Conservation (phyloP, 2,888 invertebrate species). For the Epiperipatus broadwayi region DNA sequence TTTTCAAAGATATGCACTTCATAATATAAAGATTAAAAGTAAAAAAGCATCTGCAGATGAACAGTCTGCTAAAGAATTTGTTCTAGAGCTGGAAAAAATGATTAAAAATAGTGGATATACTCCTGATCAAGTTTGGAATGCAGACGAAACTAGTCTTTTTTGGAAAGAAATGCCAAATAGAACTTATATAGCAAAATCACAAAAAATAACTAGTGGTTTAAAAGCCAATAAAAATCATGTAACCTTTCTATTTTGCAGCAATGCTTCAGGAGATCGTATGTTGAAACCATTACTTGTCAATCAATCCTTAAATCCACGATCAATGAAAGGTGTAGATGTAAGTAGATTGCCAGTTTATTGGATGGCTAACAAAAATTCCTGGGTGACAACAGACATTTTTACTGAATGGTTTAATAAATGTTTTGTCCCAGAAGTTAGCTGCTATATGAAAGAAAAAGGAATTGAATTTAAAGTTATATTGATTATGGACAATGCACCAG, state of each 20-base stretch:
- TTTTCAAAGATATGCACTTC: too few relatives aligned
- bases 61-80: constrained; percentile 6
- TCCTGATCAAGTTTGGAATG: constrained; percentile 8
- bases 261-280: constrained; percentile 9
- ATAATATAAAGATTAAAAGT: too few relatives aligned
- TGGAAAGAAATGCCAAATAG: not conserved
- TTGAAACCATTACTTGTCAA: too few relatives aligned
- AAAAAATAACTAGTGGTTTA: not conserved
- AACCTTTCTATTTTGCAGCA: not conserved
- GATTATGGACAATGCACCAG: too few relatives aligned
- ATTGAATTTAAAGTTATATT: too few relatives aligned
- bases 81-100: not conserved
- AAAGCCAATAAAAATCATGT: constrained; percentile 4
- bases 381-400: too few relatives aligned
- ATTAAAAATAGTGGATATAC: constrained; percentile 1
- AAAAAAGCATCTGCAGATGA: too few relatives aligned
- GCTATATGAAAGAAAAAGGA: too few relatives aligned
- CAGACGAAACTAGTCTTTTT: not conserved
- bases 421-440: too few relatives aligned
- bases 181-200: not conserved
- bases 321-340: not conserved
- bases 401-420: too few relatives aligned
- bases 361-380: too few relatives aligned
- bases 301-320: not conserved
- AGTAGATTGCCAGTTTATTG: too few relatives aligned